These are phyloP conservation scores for Metopia argyrocephala DNA, from an alignment of 2,888 invertebrate genomes.

Conservation along the genomic window DNA sequence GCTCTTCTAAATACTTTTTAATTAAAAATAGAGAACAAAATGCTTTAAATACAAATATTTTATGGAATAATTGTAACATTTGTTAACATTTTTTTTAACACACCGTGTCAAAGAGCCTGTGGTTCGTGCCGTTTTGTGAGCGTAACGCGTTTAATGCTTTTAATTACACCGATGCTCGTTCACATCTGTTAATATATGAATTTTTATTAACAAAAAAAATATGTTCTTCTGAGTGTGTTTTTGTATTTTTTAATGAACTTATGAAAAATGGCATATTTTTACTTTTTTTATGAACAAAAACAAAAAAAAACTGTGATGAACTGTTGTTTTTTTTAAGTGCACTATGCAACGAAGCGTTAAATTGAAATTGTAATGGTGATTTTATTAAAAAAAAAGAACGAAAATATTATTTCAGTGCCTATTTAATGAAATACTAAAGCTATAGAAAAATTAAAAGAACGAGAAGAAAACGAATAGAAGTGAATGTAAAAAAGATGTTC, in stretches of 20 bases:
- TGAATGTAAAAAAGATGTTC: not conserved
- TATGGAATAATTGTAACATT: conserved; percentile 44
- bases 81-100: conserved; percentile 5
- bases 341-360: conserved; percentile 55
- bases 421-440: not conserved
- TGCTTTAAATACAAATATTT: too few relatives aligned
- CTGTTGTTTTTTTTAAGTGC: conserved; percentile 29
- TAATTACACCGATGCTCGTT: conserved; percentile 48
- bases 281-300: conserved; percentile 1
- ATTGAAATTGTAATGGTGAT: conserved; percentile 52
- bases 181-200: conserved; percentile 55
- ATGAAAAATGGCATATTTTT: conserved; percentile 28
- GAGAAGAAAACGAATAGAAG: not conserved
- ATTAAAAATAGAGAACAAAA: too few relatives aligned
- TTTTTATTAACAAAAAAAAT: conserved; percentile 11
- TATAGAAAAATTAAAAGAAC: not conserved
- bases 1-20: too few relatives aligned
- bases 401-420: not conserved
- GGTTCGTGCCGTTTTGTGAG: conserved; percentile 41
- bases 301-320: conserved; percentile 30
- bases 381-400: not conserved
- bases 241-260: conserved; percentile 33
- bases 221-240: not conserved
- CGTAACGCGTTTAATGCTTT: conserved; percentile 46
- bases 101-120: not conserved